phyloP scores from a whole-genome alignment of 2,797 vertebrate genomes.

The Acanthiza pusilla region DNA sequence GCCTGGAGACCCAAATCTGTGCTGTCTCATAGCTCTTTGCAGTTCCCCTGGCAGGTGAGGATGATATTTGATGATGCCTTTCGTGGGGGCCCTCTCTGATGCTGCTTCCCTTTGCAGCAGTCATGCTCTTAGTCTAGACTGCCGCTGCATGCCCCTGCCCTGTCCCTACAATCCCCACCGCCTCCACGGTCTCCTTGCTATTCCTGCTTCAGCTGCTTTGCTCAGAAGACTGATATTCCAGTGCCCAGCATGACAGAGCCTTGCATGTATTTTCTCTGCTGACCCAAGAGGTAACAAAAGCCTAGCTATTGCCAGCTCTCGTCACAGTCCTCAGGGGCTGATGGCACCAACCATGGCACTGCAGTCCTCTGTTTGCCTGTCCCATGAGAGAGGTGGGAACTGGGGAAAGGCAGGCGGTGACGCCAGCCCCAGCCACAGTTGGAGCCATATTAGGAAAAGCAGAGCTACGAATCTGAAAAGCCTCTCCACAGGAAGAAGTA shows the following conservation, averaged over 20 bases:
- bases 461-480: not conserved
- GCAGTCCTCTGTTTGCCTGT: not conserved
- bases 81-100: not conserved
- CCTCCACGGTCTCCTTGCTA: not conserved
- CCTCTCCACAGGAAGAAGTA: not conserved
- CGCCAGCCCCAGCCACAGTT: not conserved
- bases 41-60: not conserved
- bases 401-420: not conserved
- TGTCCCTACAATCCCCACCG: not conserved
- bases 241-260: not conserved
- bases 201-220: not conserved
- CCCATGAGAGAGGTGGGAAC: not conserved
- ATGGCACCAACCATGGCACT: no score
- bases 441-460: not conserved
- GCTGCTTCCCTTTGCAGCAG: not conserved
- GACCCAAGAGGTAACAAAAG: not conserved
- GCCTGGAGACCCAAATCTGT: not conserved
- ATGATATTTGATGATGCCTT: not conserved
- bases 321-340: not conserved
- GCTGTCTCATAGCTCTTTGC: not conserved
- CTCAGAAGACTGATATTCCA: not conserved
- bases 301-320: not conserved
- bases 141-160: not conserved
- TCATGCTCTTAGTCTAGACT: not conserved
- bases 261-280: not conserved